Evolutionary conservation across 2,888 invertebrate genomes (phyloP), one percentile per base, ranked within the genome.

Genomic region (Bombyx huttoni): DNA sequence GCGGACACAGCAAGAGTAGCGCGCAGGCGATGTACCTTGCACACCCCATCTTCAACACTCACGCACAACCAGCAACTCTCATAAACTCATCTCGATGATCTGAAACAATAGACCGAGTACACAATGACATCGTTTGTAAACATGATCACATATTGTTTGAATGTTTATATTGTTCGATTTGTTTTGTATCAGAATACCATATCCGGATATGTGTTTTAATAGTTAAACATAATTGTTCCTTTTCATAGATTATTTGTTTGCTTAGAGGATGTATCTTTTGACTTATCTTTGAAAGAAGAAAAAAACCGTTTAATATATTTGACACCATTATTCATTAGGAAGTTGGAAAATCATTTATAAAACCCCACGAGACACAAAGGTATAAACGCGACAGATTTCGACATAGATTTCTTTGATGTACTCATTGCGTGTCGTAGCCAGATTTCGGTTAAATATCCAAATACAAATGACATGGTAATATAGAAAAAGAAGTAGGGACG

Each of bases 61-160:
- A 54, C 58, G 55, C 55, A 57, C 61, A 53, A 53, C 59, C 60
- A 24, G 5, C 52, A 65, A 61, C 60, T 73, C 80, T 88, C 86
- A 86, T 86, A 85, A 86, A 75, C 69, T 66, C 82, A 78, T 79
- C 59, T 63, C 74, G 67, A 60, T 68, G 67, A 82, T 79, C 86
- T 88, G 80, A 58, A 66, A 79, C 78, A 78, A 77, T 49, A 54
- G 51, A 56, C 54, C 24, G 24, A 49, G 54, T 45, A 46, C 47
- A 53, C 52, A 52, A 51, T 47, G 46, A 49, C 45, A 54, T 50
- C 57, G 58, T 59, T 59, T 57, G 40, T 53, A 57, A 57, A 55
- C 56, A 54, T 53, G 51, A 48, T 47, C 49, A 8, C 45, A 51
- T 34, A 34, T 47, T 14, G 40, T 49, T 49, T 34, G 49, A 24